phyloP scores from a whole-genome alignment of 2,888 invertebrate genomes.

The Smittia aterrima region DNA sequence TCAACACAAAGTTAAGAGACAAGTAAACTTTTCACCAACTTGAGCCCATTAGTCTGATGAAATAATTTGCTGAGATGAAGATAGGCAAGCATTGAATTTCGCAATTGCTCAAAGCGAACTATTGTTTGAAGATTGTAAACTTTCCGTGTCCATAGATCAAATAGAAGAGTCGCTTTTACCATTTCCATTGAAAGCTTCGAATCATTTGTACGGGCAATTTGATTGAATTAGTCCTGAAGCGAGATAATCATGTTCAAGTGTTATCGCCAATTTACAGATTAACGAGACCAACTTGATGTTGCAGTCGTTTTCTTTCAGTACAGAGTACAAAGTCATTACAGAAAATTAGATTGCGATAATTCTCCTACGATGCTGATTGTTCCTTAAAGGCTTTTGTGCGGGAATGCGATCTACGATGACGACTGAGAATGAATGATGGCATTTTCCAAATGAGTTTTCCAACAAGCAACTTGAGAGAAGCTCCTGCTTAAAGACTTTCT shows the following conservation, averaged over 20 bases:
- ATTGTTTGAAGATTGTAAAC: not conserved
- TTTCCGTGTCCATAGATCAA: not conserved
- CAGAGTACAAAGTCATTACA: not conserved
- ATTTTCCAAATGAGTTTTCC: no score
- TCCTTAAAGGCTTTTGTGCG: conserved; percentile 12
- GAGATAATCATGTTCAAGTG: conserved; percentile 18
- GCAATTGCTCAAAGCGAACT: not conserved
- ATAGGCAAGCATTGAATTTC: not conserved
- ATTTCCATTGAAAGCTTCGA: not conserved
- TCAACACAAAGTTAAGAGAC: not conserved
- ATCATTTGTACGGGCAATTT: not conserved
- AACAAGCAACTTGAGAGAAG: no score
- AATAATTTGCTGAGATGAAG: not conserved
- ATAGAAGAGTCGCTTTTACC: not conserved
- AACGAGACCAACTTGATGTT: not conserved
- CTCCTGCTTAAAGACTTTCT: not conserved
- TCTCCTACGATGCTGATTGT: conserved; percentile 17
- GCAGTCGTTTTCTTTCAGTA: not conserved
- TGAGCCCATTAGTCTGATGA: conserved; percentile 9
- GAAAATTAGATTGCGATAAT: conserved; percentile 1
- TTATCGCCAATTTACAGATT: conserved; percentile 21
- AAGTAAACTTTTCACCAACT: not conserved
- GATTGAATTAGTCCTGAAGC: not conserved
- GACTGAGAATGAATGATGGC: no score
- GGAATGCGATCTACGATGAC: no score